These are phyloP conservation scores for Heteronetta atricapilla DNA, from an alignment of 2,113 vertebrate genomes.

Conservation along the genomic window DNA sequence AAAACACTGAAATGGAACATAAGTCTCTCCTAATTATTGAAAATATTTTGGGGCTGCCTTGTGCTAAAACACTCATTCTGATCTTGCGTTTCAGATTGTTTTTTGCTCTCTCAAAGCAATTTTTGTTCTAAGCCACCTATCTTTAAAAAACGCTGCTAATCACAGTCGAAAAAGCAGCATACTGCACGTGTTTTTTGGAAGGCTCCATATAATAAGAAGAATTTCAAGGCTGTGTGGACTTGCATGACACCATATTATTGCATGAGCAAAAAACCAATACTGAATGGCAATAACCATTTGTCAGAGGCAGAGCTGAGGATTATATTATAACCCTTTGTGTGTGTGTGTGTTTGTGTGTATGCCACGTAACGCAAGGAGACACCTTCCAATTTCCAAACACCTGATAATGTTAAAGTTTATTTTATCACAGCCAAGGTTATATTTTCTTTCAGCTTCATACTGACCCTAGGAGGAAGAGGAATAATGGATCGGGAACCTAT, in stretches of 20 bases:
- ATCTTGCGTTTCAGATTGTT: not conserved
- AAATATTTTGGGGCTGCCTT: constrained; percentile 56
- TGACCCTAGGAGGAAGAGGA: constrained; percentile 68
- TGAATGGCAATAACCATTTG: constrained; percentile 47
- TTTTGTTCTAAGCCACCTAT: constrained; percentile 30
- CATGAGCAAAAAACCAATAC: constrained; percentile 38
- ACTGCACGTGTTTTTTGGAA: not conserved
- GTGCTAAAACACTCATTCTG: not conserved
- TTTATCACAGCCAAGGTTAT: constrained; percentile 64
- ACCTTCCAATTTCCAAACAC: constrained; percentile 63
- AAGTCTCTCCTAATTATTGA: constrained; percentile 49
- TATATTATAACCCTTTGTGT: constrained; percentile 26
- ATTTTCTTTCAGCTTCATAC: constrained; percentile 52
- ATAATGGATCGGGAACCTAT: constrained; percentile 57
- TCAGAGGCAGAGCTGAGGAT: not conserved
- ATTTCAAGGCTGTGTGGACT: constrained; percentile 54
- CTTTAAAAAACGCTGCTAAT: constrained; percentile 1
- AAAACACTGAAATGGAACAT: constrained; percentile 44
- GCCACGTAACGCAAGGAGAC: constrained; percentile 49
- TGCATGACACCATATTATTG: constrained; percentile 49
- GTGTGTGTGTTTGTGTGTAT: not conserved
- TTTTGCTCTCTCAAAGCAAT: not conserved
- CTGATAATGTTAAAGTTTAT: constrained; percentile 61
- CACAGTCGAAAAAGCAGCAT: not conserved
- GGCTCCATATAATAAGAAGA: not conserved